phyloP scores from a whole-genome alignment of 2,113 vertebrate species.

The Axis porcinus region DNA sequence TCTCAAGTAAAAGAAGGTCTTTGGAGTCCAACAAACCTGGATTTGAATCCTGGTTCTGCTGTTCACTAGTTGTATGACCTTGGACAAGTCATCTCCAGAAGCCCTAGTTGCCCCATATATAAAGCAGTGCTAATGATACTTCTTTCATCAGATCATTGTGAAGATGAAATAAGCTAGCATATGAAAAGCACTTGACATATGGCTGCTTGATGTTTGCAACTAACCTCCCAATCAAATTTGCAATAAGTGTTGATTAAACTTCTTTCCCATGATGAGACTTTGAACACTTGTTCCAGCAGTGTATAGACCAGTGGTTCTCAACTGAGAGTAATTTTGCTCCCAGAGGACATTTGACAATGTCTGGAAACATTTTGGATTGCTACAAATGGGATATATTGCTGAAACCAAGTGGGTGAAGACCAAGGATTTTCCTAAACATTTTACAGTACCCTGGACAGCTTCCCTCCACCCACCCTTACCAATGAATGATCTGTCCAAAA shows the following conservation, averaged over 20 bases:
- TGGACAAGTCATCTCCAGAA: background rate
- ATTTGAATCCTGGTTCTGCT: background rate
- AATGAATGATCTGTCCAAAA: background rate
- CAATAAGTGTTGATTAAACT: background rate
- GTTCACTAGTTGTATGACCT: background rate
- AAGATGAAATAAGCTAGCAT: background rate
- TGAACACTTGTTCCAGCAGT: background rate
- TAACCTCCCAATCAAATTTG: background rate
- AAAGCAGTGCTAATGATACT: background rate
- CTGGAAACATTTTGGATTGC: background rate
- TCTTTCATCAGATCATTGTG: background rate
- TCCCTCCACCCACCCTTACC: background rate
- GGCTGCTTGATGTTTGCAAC: background rate
- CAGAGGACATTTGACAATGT: background rate
- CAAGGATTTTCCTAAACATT: background rate
- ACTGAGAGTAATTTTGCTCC: background rate
- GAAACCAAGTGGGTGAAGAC: background rate
- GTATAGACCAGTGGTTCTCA: background rate
- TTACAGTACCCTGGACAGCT: background rate
- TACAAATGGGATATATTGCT: background rate
- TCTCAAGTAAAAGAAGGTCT: background rate
- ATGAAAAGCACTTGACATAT: background rate
- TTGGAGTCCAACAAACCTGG: background rate
- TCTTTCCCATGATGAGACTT: background rate
- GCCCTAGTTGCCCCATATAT: background rate